Evolutionary conservation across 1,140 invertebrate genomes (phyloP), one percentile per base, ranked within the genome.

Genomic region (Atta cephalotes): DNA sequence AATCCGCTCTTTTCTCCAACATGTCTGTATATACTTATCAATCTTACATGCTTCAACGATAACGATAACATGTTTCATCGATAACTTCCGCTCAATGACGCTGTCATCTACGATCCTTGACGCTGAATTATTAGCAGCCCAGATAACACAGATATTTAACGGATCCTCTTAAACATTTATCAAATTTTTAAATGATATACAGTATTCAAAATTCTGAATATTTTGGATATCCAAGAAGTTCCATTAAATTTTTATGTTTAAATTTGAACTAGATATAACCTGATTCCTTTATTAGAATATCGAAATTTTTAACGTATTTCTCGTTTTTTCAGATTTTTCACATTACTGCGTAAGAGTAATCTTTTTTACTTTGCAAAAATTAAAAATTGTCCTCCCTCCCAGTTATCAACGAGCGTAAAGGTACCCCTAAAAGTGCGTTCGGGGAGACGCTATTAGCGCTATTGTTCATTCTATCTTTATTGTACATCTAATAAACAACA

Each of bases 301-400:
- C 6, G 18, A 74, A 49, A 74, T 49, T 10, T 72, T 82, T 31
- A 60, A 82, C 31, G 25, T 74, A 51, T 31, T 10, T 62, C 80
- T 84, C 28, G 31, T 45, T 9, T 62, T 74, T 74, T 35, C 70
- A 45, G 1, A 21, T 74, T 84, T 71, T 74, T 56, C 49, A 58
- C 49, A 16, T 45, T 28, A 71, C 65, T 25, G 7, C 65, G 49
- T 80, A 80, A 80, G 9, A 65, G 3, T 18, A 28, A 16, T 81
- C 65, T 71, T 81, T 81, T 81, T 56, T 80, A 80, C 28, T 49
- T 80, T 56, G 28, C 65, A 71, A 71, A 5, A 58, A 71, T 71
- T 25, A 56, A 81, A 39, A 21, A 10, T 58, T 70, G 12, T 81
- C 10, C 28, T 39, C 39, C 9, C 25, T 51, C 3, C 35, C 45